Percentiles rank a stretch among this genome's conserved stretches.
These are phyloP conservation scores for Meandrina meandrites DNA, from an alignment of 92 coral and sea anemone species.

Conservation along the genomic window DNA sequence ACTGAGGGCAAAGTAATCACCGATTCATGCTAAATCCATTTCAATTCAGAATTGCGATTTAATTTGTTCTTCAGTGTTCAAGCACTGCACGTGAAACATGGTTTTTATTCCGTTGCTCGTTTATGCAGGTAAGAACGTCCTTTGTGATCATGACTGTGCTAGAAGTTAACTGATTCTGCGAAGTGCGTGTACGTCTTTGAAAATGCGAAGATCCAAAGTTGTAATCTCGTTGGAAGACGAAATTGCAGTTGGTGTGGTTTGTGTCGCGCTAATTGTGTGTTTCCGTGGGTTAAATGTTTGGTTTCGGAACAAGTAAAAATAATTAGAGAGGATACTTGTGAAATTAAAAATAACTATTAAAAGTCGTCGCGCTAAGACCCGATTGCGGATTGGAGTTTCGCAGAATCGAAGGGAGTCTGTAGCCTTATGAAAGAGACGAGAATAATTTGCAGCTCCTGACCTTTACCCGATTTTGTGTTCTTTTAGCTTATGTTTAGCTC, in stretches of 20 bases:
- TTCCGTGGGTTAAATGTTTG: neutral
- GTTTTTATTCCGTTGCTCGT: neutral
- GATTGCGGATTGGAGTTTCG: neutral
- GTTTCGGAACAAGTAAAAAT: neutral
- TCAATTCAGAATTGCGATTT: neutral
- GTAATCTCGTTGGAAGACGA: too few relatives aligned
- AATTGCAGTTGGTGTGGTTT: too few relatives aligned
- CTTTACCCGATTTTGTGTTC: neutral
- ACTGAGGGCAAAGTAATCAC: too few relatives aligned
- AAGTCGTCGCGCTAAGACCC: neutral
- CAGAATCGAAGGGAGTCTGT: neutral
- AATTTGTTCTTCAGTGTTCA: neutral
- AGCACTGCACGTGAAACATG: neutral
- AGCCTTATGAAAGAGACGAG: neutral
- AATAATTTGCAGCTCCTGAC: too few relatives aligned
- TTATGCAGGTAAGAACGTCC: constrained; percentile 4
- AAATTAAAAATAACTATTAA: neutral
- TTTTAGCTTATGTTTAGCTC: too few relatives aligned
- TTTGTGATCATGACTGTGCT: neutral
- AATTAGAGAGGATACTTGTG: neutral
- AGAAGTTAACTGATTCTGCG: neutral
- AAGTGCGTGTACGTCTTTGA: neutral
- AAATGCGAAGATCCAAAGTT: neutral
- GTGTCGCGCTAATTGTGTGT: neutral
- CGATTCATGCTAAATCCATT: neutral